These are phyloP conservation scores for Calypte anna DNA, from an alignment of 2,113 vertebrate species.

Conservation along the genomic window DNA sequence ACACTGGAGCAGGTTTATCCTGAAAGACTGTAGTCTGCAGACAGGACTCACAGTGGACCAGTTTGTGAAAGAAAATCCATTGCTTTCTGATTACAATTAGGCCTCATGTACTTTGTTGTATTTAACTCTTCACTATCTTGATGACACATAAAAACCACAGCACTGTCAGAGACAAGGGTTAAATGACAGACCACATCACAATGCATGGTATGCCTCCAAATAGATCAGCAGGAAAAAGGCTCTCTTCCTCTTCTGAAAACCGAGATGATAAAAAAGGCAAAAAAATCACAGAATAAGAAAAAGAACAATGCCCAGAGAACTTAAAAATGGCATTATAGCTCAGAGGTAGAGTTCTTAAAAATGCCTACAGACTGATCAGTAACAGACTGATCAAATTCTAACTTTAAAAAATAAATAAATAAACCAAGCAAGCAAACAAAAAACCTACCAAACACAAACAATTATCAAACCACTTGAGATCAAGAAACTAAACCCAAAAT, in stretches of 20 bases:
- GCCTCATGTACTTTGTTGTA: background rate
- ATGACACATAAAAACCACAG: background rate
- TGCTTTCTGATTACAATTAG: background rate
- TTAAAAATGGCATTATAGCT: background rate
- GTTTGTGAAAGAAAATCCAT: rapidly evolving
- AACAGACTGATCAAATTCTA: background rate
- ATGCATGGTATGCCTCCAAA: background rate
- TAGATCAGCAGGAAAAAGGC: background rate
- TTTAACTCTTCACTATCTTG: background rate
- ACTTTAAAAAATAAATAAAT: background rate
- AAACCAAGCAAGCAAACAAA: no score
- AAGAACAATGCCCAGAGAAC: background rate
- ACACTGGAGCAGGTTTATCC: background rate
- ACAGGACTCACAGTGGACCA: background rate
- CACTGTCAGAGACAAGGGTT: background rate
- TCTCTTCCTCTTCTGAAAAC: background rate
- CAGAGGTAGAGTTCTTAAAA: background rate
- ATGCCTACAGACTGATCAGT: background rate
- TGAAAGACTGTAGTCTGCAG: background rate
- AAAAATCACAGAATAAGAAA: background rate
- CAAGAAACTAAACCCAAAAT: background rate
- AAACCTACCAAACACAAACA: background rate
- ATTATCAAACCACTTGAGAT: background rate
- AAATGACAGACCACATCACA: background rate
- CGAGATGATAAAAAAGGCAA: background rate